Evolutionary conservation across 2,888 invertebrate species (phyloP), one percentile per base, ranked within the genome.

Genomic region (Gandaritis pyraliata): DNA sequence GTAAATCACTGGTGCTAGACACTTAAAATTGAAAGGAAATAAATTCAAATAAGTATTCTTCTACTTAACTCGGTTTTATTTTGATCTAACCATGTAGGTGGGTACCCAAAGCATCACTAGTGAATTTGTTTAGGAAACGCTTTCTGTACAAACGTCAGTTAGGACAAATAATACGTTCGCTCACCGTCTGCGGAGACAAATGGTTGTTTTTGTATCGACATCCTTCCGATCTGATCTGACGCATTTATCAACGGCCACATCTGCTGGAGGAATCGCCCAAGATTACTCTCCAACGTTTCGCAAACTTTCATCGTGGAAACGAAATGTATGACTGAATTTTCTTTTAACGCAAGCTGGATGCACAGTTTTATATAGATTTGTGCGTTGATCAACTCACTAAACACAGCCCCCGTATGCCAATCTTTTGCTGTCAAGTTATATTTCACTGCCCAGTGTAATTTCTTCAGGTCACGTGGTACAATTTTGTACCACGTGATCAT

Each of bases 141-240:
- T 53, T 50, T 61, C 11, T n/a, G 58, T 50, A 39, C 15, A 43
- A 30, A 48, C 38, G 58, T 51, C 58, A 55, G 47, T 55, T 43
- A 30, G 55, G 64, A 64, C 58, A 64, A 56, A 58, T 60, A 57
- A 62, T 46, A 53, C 68, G 58, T 58, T 68, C 65, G 61, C 65
- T 65, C 65, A 68, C 61, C 58, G 68, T 68, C 68, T 49, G 36
- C 1, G 43, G 63, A 65, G 58, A 68, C 61, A 65, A 68, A 68
- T 65, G 29, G 68, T 36, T 58, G 60, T 53, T 63, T 54, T 61
- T 55, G 56, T 61, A 61, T 63, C 63, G 63, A 63, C 55, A 54
- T 56, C 39, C 23, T 43, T 53, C 45, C 53, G 39, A 45, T 45
- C 41, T 43, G 41, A 58, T 56, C 50, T 54, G 50, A 58, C 56